Percentiles rank a stretch among this genome's conserved stretches.
phyloP scores from a whole-genome alignment of 1,140 invertebrate genomes.

The Danaus melanippus region DNA sequence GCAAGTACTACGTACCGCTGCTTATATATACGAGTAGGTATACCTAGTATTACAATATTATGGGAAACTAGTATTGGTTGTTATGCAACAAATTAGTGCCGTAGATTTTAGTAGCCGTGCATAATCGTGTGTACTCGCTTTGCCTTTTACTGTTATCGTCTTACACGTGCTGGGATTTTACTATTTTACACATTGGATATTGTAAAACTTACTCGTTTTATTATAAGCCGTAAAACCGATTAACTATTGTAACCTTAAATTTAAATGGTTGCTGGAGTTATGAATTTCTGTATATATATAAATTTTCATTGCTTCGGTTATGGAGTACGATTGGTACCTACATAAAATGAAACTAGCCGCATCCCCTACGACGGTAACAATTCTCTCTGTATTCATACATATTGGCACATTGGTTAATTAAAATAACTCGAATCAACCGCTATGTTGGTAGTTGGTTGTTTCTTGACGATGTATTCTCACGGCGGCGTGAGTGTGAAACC shows the following conservation, averaged over 20 bases:
- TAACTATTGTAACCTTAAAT: conserved; percentile 1
- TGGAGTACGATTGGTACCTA: no score
- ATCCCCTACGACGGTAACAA: no score
- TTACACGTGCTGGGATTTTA: conserved; percentile 45
- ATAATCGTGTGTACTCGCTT: conserved; percentile 34
- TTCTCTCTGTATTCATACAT: no score
- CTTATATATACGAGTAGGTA: conserved; percentile 9
- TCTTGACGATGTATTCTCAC: conserved; percentile 20
- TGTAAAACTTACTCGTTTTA: not conserved
- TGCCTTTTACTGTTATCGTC: conserved; percentile 39
- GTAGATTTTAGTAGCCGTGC: conserved; percentile 28
- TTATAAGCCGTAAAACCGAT: conserved; percentile 1
- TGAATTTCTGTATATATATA: conserved; percentile 1
- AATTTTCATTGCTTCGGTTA: no score
- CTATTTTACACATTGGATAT: conserved; percentile 15
- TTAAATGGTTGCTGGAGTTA: conserved; percentile 5
- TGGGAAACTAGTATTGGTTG: not conserved
- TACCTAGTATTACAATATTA: conserved; percentile 1
- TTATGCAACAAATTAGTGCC: conserved; percentile 31
- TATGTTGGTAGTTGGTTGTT: no score
- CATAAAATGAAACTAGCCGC: no score
- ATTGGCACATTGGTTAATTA: no score
- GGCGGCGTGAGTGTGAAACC: conserved; percentile 22
- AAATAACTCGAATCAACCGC: no score
- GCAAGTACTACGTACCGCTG: conserved; percentile 25